A percentile compares a stretch with the other conserved stretches of the same genome.
These are phyloP conservation scores for Drosophila carrolli DNA, from an alignment of 1,140 invertebrate genomes.

Conservation along the genomic window DNA sequence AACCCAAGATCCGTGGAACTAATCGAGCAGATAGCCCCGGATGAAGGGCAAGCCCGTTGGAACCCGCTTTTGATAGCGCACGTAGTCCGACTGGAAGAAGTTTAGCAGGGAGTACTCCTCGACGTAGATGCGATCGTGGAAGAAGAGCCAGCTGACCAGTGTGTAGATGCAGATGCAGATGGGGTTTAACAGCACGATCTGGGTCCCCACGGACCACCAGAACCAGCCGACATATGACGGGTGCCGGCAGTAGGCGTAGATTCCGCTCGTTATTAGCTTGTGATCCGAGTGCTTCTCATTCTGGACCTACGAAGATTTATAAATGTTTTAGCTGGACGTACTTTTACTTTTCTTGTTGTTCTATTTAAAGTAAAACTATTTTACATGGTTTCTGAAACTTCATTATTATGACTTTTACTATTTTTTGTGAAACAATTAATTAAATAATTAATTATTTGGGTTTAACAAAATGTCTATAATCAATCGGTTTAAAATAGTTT, in stretches of 20 bases:
- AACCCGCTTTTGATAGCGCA: conserved; percentile 94
- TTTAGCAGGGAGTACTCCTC: conserved; percentile 97
- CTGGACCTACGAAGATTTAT: conserved; percentile 86
- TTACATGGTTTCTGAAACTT: too few species aligned
- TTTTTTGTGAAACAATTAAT: too few species aligned
- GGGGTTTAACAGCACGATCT: conserved; percentile 97
- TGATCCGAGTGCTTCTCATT: conserved; percentile 92
- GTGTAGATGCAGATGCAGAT: conserved; percentile 94
- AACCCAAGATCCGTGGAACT: conserved; percentile 13
- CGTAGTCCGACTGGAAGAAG: conserved; percentile 97
- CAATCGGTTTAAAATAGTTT: too few species aligned
- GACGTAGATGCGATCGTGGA: conserved; percentile 93
- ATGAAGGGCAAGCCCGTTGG: conserved; percentile 97
- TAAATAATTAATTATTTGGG: too few species aligned
- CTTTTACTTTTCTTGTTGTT: too few species aligned
- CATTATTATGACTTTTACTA: too few species aligned
- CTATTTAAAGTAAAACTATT: too few species aligned
- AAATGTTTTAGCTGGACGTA: too few species aligned
- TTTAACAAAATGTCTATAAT: too few species aligned
- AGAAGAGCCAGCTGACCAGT: conserved; percentile 95
- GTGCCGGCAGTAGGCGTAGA: conserved; percentile 94
- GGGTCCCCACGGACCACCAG: conserved; percentile 99
- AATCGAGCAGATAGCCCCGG: conserved; percentile 87
- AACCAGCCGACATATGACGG: conserved; percentile 99
- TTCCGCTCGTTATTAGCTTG: conserved; percentile 94